Percentiles rank a stretch among this genome's conserved stretches.
phyloP scores from a whole-genome alignment of 2,797 vertebrate genomes.

The Spinibarbus caldwelli region DNA sequence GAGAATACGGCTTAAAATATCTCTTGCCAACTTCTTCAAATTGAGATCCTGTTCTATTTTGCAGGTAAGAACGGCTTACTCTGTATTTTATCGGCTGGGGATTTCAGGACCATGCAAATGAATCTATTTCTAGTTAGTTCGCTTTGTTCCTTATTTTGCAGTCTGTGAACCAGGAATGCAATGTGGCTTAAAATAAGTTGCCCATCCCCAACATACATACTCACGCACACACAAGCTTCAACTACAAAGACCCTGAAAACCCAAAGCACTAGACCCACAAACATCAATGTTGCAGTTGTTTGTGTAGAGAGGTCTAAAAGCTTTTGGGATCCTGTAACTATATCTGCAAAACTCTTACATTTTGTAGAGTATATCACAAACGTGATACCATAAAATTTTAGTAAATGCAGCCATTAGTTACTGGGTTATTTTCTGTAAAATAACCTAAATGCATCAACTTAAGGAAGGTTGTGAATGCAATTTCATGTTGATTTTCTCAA shows the following conservation, averaged over 20 bases:
- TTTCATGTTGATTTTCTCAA: background rate
- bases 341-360: background rate
- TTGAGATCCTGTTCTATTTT: background rate
- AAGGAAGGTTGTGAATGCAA: background rate
- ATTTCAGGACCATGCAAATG: slow-evolving; percentile 32
- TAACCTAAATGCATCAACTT: background rate
- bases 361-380: background rate
- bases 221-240: slow-evolving; percentile 4
- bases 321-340: background rate
- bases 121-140: background rate
- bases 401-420: background rate
- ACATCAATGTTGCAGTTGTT: slow-evolving; percentile 43
- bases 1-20: slow-evolving; percentile 2
- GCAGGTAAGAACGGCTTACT: background rate
- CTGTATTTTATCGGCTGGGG: background rate
- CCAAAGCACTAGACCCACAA: slow-evolving; percentile 26
- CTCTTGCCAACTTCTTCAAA: slow-evolving; percentile 8
- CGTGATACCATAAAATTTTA: no score
- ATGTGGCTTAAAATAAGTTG: slow-evolving; percentile 34
- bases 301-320: slow-evolving; percentile 4
- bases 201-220: slow-evolving; percentile 5
- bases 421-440: background rate
- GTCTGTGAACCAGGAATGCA: slow-evolving; percentile 28
- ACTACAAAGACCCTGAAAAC: slow-evolving; percentile 22
- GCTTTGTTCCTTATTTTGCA: slow-evolving; percentile 29